Evolutionary conservation across 2,888 invertebrate genomes (phyloP), one percentile per base, ranked within the genome.

Genomic region (Pecten maximus): DNA sequence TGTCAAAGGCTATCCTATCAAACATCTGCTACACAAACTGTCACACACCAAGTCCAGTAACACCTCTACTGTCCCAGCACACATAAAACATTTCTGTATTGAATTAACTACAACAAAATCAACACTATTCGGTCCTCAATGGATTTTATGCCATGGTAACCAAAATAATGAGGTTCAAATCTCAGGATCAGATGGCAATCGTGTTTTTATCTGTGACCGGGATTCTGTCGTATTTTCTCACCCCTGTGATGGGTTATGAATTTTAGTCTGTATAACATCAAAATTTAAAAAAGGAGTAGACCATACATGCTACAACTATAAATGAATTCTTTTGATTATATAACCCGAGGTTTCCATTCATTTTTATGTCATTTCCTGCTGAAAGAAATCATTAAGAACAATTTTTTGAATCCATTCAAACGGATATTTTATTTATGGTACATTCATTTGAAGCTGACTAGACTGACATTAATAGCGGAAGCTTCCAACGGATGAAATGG

Each of bases 291-390:
- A n/a, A 74, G 28, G 3, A 12, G 4, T 35, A 74, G 35, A 74
- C 74, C 28, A 35, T 74, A 74, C 28, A 28, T 35, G 0, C 19
- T 35, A 6, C 35, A 28, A 2, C 74, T 74, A 74, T 74, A 74
- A 28, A 74, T 10, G 23, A 23, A 28, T 74, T 74, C 12, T 74
- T 74, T 28, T 6, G 28, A 10, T 28, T 35, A 74, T 74, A 10
- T 35, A 35, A 74, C 10, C 35, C 35, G 74, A 35, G 28, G 35
- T 74, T 74, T 74, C 74, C 74, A 10, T 74, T 74, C 10, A 28
- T 74, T 35, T 74, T 74, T 28, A 16, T 74, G 74, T 74, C 74
- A 74, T 74, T 74, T 74, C 74, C 74, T 74, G 74, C 74, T 28
- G 6, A 35, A 74, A 74, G 74, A 35, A 28, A 28, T 15, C 28